Base-by-base conservation (phyloP, 2,888 invertebrate genomes). In the Leptopilina myrica region DNA sequence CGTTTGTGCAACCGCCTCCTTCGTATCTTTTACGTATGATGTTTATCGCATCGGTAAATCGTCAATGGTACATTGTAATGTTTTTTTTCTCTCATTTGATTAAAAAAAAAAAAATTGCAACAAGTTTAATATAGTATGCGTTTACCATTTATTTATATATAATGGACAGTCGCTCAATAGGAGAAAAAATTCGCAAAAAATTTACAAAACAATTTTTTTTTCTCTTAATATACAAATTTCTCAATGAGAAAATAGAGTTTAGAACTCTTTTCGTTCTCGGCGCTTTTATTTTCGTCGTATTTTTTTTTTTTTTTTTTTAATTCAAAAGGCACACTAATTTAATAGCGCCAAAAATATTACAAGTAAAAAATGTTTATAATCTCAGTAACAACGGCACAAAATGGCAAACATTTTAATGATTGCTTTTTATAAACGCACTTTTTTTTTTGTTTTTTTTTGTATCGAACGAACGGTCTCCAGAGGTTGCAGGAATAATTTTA, bases 1-100 rank as follows among this genome's bases (percentile, higher is more conserved):
- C 87, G 85, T 88, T 87, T 88, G 88, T 89, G 90, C 89, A 89
- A 86, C 85, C 85, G 82, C 84, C 83, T 80, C 80, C 84, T 78
- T 79, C 40, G 64, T 53, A 62, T 62, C 62, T 78, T 64, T 62
- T 59, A 59, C 56, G 59, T 62, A 73, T 69, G 67, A 78, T 33
- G 59, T 80, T 59, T 73, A 73, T 73, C 56, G 73, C 33, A 56
- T 73, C 56, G 56, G 56, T 73, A 59, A 56, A 73, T 73, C 66
- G 43, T 66, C 73, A 73, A 73, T 73, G 69, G 69, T 73, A 73
- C 49, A 59, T 59, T 59, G 59, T 59, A 59, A 15, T 59, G 7
- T 59, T 59, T 59, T 15, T 33, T 67, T 49, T 67, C 4, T 67
- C 33, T 49, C n/a, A 20, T 67, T 46, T 67, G 15, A 46, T 49